Conservation (phyloP, 1,140 invertebrate genomes). For the Magallana angulata region DNA sequence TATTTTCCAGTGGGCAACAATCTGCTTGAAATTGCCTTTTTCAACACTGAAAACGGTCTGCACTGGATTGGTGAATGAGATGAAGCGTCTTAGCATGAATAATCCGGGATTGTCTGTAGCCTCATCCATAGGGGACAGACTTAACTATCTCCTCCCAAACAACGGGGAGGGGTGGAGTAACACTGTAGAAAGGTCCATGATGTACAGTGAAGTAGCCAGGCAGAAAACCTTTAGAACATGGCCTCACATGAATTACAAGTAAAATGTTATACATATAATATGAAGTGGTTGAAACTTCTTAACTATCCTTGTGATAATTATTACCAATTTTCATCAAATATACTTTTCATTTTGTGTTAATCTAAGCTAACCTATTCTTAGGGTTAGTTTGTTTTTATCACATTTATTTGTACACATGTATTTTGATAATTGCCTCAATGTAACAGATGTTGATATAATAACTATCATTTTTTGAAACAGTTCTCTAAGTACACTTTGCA, state of each 20-base stretch:
- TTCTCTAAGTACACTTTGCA: too few relatives aligned
- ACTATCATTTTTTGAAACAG: too few relatives aligned
- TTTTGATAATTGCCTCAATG: too few relatives aligned
- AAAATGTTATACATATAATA: slow-evolving; percentile 67
- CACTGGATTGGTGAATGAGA: slow-evolving; percentile 87
- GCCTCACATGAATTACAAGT: slow-evolving; percentile 98
- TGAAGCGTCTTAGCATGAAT: slow-evolving; percentile 89
- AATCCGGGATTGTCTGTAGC: slow-evolving; percentile 92
- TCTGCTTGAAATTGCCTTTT: slow-evolving; percentile 89
- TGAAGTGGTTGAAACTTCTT: too few relatives aligned
- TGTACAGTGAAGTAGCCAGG: slow-evolving; percentile 94
- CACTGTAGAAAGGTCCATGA: slow-evolving; percentile 79
- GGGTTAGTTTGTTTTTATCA: too few relatives aligned
- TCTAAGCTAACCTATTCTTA: too few relatives aligned
- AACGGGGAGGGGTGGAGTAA: slow-evolving; percentile 65
- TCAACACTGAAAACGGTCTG: slow-evolving; percentile 88
- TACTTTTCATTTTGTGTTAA: too few relatives aligned
- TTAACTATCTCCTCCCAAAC: slow-evolving; percentile 86
- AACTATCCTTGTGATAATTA: too few relatives aligned
- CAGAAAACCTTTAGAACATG: slow-evolving; percentile 94
- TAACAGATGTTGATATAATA: too few relatives aligned
- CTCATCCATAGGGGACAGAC: slow-evolving; percentile 91
- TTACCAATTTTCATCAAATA: too few relatives aligned
- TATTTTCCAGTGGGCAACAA: slow-evolving; percentile 91
- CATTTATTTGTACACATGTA: too few relatives aligned